Conservation (phyloP, 2,888 invertebrate species). For the Machimus atricapillus region DNA sequence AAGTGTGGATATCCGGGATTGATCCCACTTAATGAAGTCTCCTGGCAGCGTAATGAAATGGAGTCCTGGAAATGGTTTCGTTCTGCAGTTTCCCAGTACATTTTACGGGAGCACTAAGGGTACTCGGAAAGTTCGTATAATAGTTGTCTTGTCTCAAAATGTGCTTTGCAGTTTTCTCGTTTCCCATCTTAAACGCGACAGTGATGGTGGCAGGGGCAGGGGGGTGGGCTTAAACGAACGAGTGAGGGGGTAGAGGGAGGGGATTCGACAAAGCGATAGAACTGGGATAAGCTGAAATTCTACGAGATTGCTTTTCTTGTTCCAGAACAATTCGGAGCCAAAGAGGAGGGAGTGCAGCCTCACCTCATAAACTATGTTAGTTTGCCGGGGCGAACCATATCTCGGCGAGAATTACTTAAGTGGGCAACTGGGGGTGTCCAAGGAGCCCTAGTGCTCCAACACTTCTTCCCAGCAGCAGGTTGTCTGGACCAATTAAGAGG, state of each 20-base stretch:
- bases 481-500: neutral
- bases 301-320: neutral
- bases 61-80: neutral
- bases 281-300: neutral
- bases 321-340: neutral
- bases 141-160: neutral
- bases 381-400: neutral
- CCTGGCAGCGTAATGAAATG: neutral
- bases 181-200: neutral
- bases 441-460: neutral
- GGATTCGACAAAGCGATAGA: neutral
- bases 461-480: neutral
- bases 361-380: neutral
- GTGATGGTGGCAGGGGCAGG: neutral
- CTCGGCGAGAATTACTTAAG: neutral
- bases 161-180: neutral
- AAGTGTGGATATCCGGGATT: neutral
- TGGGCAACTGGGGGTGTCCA: neutral
- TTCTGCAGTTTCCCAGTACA: neutral
- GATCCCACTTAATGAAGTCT: slow-evolving; percentile 5
- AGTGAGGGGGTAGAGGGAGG: no score
- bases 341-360: neutral
- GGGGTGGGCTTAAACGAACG: neutral
- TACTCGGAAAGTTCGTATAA: neutral
- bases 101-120: neutral